Base-by-base conservation (phyloP, 2,888 invertebrate species). In the Cephonodes hylas region DNA sequence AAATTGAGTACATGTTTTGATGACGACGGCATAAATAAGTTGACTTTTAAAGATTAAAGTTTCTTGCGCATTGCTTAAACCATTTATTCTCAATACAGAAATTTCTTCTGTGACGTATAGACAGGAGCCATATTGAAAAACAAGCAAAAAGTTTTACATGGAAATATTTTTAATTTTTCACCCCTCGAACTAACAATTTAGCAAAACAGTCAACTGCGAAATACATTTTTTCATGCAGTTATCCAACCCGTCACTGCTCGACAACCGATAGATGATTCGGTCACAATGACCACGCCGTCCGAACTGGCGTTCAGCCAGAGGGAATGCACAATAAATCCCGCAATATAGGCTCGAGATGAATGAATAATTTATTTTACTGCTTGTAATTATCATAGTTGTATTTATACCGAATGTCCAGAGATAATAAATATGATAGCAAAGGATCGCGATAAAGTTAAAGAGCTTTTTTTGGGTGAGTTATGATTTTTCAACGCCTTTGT, bases 241-340 rank as follows among this genome's bases (percentile, higher is more conserved):
- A 42, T 53, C 60, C 53, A 48, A 42, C 38, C 38, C 42, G 48
- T 53, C 42, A 60, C 38, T 7, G 27, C 23, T 53, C 60, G 60
- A 53, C 60, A 60, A 53, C 25, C 48, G 53, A 83, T 78, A 73
- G 73, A 82, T 77, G 79, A 67, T 70, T 64, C 72, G 72, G 76
- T 79, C 80, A 81, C 76, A 82, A 71, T 72, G 76, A 72, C 72
- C 75, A 78, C 76, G 68, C 73, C 70, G 72, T 69, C 66, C 60
- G 63, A 69, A 45, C 73, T 85, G 85, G 85, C 79, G 15, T 0
- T 1, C 3, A 34, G 81, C 85, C 85, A 85, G 71, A 70, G 62
- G 64, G 58, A 71, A 66, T 76, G 74, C 76, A 70, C 66, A 76
- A 79, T 75, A 74, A 73, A 76, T 68, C 65, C 60, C 31, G 60